Evolutionary conservation across 2,888 invertebrate genomes (phyloP), one percentile per base, ranked within the genome.

Genomic region (Cosmopolites sordidus): DNA sequence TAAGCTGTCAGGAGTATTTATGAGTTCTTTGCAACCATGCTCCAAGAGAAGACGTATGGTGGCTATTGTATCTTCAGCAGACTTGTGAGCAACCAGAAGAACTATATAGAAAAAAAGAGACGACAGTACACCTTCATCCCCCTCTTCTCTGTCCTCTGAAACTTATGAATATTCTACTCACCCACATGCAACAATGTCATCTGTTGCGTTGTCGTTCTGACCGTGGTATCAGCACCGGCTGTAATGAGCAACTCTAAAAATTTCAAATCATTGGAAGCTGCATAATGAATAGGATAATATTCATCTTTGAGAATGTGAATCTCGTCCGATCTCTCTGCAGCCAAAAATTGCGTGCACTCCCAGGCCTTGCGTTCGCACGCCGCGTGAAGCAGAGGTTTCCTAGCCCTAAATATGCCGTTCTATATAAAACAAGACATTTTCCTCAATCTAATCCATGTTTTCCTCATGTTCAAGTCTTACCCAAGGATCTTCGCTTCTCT

Each of bases 281-380:
- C 83, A 66, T 86, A 84, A 70, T 87, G 84, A 53, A 88, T 83
- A n/a, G 88, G 87, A 69, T 84, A 87, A 69, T 86, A 86, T 73
- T 87, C 87, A 66, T 86, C 85, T 69, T 82, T 84, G 51, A 84
- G 80, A 56, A 83, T 78, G 70, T 86, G 84, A 42, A 86, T 83
- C 71, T 86, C 85, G 61, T 84, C 84, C 30, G 81, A 79, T 37
- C 85, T 69, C 60, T 83, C 81, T 1, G 79, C 76, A 6, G 85
- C 81, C 54, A 86, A 70, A 65, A 82, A 83, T 65, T 83, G 82
- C 1, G 84, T 84, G 71, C 86, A 86, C 59, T 81, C 78, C 84
- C 84, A 86, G 18, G 86, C 85, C 14, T 83, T 85, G 27, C 84
- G 73, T 65, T 86, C 85, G 64, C 85, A 86, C 0, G 86, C 84